Base-by-base conservation (phyloP, 2,888 invertebrate genomes). In the Desoria tigrina region DNA sequence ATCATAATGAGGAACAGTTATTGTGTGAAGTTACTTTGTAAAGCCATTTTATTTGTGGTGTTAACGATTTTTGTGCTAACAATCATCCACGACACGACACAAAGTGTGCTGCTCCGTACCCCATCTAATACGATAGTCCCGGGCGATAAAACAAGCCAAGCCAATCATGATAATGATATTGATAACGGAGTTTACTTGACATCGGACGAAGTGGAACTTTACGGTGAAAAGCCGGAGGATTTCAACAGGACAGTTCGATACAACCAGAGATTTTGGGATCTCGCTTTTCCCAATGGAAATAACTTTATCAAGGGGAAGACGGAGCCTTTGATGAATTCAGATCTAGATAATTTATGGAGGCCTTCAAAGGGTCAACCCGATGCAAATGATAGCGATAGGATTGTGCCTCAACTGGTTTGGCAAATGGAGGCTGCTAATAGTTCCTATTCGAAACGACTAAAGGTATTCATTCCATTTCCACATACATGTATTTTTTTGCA, bases 391-490 rank as follows among this genome's bases (percentile, higher is more conserved):
- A 67, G 65, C 42, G 65, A 69, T 54, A 65, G 68, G 18, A 62
- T 72, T 6, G 49, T 72, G 24, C 64, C 69, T 14, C 72, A 72
- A 54, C 61, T 72, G n/a, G 63, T 72, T 61, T 69, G 65, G 69
- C 66, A 53, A 39, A 72, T 72, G 69, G 72, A 72, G 56, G 68
- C 66, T 23, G 27, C 39, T 14, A 65, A 67, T 21, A 62, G 53
- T 58, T 45, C 58, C 9, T 18, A 23, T 27, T 16, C 26, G 2
- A 9, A 39, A 16, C 4, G 6, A n/a, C 2, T 57, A 21, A 56
- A 27, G 56, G 56, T 58, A 58, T 26, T 16, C 18, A 24, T 51
- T n/a, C n/a, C n/a, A n/a, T n/a, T n/a, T n/a, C n/a, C n/a, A n/a
- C n/a, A n/a, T n/a, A 39, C 16, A 16, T 16, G 11, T 39, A 14